These are phyloP conservation scores for Solea solea DNA, from an alignment of 2,113 vertebrate genomes.

Conservation along the genomic window DNA sequence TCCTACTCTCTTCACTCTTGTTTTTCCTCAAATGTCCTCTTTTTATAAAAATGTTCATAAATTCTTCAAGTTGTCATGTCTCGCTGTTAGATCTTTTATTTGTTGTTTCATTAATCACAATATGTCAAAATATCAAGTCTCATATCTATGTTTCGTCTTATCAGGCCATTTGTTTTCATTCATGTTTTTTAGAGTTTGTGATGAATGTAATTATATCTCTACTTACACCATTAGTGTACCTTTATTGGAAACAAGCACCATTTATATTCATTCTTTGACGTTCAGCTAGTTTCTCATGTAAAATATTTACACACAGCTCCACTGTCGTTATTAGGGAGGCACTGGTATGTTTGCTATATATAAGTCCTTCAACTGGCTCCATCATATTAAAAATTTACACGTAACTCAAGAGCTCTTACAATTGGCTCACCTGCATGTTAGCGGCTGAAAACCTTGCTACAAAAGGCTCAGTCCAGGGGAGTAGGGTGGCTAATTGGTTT, in stretches of 20 bases:
- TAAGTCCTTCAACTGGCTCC: conserved; percentile 57
- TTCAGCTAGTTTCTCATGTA: conserved; percentile 30
- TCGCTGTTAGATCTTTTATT: not conserved
- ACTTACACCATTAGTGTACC: conserved; percentile 1
- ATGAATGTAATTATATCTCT: conserved; percentile 16
- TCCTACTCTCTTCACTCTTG: conserved; percentile 14
- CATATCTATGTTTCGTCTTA: not conserved
- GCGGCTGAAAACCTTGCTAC: conserved; percentile 50
- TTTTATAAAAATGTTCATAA: not conserved
- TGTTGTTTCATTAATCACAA: not conserved
- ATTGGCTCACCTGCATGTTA: conserved; percentile 72
- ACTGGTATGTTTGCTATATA: conserved; percentile 70
- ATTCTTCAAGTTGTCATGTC: not conserved
- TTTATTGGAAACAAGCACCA: conserved; percentile 22
- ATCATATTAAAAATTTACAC: conserved; percentile 78
- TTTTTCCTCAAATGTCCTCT: not conserved
- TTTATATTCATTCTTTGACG: conserved; percentile 45
- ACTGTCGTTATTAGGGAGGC: conserved; percentile 65
- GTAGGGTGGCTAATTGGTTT: conserved; percentile 77
- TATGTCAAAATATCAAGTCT: not conserved
- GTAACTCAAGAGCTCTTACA: conserved; percentile 71
- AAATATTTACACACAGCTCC: conserved; percentile 65
- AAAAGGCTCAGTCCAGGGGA: conserved; percentile 54
- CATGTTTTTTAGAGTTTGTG: not conserved
- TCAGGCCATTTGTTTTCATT: not conserved